Conservation (phyloP, 1,140 invertebrate species). For the Drosophila pruinosa region DNA sequence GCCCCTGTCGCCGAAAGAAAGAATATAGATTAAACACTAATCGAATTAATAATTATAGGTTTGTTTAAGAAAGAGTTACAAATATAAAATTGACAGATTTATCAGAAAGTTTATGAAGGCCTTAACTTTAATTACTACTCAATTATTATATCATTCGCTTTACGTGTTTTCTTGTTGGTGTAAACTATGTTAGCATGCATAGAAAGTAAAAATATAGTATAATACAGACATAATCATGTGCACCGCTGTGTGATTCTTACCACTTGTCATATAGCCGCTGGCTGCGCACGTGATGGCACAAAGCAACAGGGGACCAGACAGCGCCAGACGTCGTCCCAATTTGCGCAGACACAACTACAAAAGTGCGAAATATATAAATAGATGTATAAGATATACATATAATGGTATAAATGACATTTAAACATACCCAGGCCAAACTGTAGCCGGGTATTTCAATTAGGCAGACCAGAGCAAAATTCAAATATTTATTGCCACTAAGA, state of each 20-base stretch:
- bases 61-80: neutral
- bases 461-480: conserved; percentile 85
- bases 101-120: too few species aligned
- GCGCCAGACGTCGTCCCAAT: conserved; percentile 84
- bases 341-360: conserved; percentile 83
- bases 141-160: neutral
- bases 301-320: conserved; percentile 84
- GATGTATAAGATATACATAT: neutral
- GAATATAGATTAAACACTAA: neutral
- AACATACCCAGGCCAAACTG: conserved; percentile 72
- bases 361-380: conserved; percentile 20
- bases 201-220: neutral
- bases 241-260: conserved; percentile 22
- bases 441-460: conserved; percentile 87
- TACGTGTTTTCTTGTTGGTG: conserved; percentile 44
- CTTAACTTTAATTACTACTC: too few species aligned
- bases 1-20: conserved; percentile 72
- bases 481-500: conserved; percentile 87
- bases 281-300: conserved; percentile 84
- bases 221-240: neutral
- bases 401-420: neutral
- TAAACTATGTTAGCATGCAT: conserved; percentile 46
- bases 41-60: neutral
- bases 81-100: neutral
- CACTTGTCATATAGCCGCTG: conserved; percentile 72